Percentiles rank a stretch among this genome's conserved stretches.
Evolutionary conservation across 2,113 vertebrate species (phyloP).

Genomic region (Crotalus viridis): DNA sequence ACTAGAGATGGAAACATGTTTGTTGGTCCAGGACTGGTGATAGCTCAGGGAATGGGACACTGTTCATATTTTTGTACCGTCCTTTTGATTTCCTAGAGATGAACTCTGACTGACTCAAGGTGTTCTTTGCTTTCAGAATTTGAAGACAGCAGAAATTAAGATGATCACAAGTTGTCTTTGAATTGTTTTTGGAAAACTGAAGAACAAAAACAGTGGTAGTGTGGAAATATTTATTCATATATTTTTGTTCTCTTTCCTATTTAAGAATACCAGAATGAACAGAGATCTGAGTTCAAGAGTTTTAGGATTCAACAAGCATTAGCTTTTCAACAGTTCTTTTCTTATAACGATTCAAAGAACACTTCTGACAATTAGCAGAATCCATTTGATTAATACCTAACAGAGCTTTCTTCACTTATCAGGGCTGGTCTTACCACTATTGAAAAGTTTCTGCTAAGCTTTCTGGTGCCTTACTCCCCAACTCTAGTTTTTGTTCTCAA

Average conservation of each 20-base stretch:
- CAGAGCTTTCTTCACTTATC: neutral
- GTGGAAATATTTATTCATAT: neutral
- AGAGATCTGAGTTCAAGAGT: neutral
- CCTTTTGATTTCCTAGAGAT: neutral
- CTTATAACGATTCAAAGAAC: neutral
- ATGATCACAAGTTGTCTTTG: neutral
- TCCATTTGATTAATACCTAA: neutral
- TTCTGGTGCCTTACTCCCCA: conserved; percentile 41
- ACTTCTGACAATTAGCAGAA: neutral
- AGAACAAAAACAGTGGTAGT: neutral
- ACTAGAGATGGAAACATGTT: neutral
- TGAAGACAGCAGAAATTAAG: neutral
- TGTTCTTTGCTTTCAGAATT: neutral
- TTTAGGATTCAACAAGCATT: neutral
- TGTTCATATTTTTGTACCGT: neutral
- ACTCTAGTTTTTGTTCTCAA: conserved; percentile 40
- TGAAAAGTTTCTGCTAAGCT: conserved; percentile 53
- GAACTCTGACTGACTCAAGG: neutral
- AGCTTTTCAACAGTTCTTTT: neutral
- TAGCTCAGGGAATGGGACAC: neutral
- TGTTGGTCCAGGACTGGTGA: neutral
- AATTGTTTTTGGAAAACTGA: neutral
- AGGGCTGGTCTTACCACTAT: neutral
- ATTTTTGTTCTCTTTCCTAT: neutral
- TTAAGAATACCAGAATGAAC: neutral